Conservation (phyloP, 1,140 invertebrate genomes). For the Drosophila guanche region DNA sequence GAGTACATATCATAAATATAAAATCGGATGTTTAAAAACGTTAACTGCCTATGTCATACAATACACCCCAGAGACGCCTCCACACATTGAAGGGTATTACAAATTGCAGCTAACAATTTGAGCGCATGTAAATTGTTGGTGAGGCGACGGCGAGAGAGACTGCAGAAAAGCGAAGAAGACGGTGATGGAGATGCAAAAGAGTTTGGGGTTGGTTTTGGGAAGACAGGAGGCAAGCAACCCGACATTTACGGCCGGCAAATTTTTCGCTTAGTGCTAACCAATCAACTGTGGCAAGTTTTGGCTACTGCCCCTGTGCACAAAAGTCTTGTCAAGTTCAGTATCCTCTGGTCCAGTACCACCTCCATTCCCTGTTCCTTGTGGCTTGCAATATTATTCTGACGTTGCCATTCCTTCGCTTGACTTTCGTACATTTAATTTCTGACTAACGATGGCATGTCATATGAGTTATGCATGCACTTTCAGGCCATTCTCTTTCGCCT, state of each 20-base stretch:
- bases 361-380: background rate
- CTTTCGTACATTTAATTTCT: conserved; percentile 47
- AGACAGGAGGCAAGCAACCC: conserved; percentile 17
- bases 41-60: too few relatives aligned
- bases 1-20: too few relatives aligned
- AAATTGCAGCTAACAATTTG: conserved; percentile 34
- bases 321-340: background rate
- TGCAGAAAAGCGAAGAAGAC: background rate
- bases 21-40: too few relatives aligned
- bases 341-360: background rate
- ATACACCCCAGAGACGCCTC: too few relatives aligned
- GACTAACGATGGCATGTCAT: conserved; percentile 41
- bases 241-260: conserved; percentile 71
- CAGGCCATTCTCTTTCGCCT: conserved; percentile 20
- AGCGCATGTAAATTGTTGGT: conserved; percentile 60
- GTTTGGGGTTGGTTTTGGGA: background rate
- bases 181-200: background rate
- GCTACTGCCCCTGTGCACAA: conserved; percentile 6
- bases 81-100: too few relatives aligned
- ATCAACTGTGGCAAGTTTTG: conserved; percentile 59
- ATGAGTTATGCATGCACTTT: conserved; percentile 49
- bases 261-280: conserved; percentile 71
- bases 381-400: background rate
- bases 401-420: background rate
- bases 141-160: conserved; percentile 2